Conservation (phyloP, 2,888 invertebrate species). For the Chaetogeoica ovagalla region DNA sequence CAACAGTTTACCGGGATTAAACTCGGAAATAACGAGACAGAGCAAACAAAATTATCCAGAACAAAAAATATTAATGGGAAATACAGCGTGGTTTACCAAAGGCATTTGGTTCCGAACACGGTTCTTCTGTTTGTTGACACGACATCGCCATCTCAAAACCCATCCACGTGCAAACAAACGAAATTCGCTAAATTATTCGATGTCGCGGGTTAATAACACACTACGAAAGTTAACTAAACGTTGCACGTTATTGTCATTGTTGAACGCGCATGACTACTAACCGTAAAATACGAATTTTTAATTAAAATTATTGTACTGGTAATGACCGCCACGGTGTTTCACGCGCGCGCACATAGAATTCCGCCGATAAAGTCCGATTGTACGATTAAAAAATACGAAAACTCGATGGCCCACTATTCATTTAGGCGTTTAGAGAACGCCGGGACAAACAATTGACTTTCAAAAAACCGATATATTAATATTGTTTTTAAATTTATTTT, state of each 20-base stretch:
- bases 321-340: background rate
- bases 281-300: background rate
- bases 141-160: background rate
- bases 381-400: no score
- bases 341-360: no score
- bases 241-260: background rate
- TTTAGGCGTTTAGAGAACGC: no score
- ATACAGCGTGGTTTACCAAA: background rate
- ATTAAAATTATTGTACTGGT: background rate
- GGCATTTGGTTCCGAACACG: background rate
- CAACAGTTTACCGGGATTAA: conserved; percentile 12
- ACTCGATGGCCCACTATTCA: no score
- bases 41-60: conserved; percentile 28
- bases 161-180: background rate
- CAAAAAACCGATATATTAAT: no score
- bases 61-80: conserved; percentile 19
- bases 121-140: background rate
- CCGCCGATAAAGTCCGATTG: no score
- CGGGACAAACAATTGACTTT: no score
- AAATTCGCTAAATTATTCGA: background rate
- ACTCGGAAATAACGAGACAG: conserved; percentile 9
- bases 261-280: no score
- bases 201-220: background rate
- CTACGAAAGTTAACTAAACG: background rate
- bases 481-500: no score